Conservation (phyloP, 2,797 vertebrate genomes). For the Hemibagrus guttatus region DNA sequence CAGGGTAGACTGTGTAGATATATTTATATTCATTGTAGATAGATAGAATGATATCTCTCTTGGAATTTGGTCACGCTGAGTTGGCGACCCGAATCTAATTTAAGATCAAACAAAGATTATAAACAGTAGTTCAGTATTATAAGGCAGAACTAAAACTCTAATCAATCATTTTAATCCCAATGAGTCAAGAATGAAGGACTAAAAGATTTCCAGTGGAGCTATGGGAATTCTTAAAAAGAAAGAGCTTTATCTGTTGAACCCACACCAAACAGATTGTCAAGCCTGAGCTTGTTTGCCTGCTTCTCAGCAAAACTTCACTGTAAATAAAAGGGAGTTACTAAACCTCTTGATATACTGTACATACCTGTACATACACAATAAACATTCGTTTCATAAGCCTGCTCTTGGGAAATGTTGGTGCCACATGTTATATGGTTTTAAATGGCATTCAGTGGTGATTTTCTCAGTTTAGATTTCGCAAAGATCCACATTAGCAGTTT, state of each 20-base stretch:
- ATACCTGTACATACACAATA: neutral
- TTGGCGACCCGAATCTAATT: neutral
- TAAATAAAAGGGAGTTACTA: conserved; percentile 1
- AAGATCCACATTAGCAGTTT: neutral
- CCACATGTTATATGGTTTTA: neutral
- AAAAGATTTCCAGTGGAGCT: neutral
- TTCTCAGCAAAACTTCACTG: neutral
- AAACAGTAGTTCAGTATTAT: neutral
- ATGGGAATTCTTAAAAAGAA: neutral
- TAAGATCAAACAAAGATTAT: neutral
- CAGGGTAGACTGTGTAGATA: too few species aligned
- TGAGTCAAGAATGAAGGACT: neutral
- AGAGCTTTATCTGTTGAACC: neutral
- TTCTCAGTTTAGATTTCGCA: neutral
- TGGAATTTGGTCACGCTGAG: neutral
- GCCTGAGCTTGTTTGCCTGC: neutral
- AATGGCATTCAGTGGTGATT: neutral
- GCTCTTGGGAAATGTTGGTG: neutral
- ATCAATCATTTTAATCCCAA: conserved; percentile 9
- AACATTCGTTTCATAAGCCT: conserved; percentile 1
- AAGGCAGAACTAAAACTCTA: neutral
- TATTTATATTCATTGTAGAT: too few species aligned
- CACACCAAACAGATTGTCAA: conserved; percentile 10
- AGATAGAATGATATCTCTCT: too few species aligned
- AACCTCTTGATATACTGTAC: neutral